Evolutionary conservation across 2,888 invertebrate species (phyloP).

Genomic region (Biston stratarius): DNA sequence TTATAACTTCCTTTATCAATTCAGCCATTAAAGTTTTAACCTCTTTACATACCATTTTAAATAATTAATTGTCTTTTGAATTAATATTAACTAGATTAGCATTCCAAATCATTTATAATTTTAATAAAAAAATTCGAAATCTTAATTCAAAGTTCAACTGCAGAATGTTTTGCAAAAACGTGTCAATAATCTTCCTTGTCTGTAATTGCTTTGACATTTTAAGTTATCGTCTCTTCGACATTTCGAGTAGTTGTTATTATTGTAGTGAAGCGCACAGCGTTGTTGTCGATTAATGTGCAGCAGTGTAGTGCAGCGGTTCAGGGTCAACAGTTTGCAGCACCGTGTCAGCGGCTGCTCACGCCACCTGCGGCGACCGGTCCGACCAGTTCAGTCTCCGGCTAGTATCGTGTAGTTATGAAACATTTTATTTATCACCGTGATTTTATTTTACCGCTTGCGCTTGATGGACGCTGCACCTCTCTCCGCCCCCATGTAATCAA

Average conservation of each 20-base stretch:
- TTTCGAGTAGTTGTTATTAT: conserved; percentile 40
- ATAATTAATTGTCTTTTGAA: conserved; percentile 4
- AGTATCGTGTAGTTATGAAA: conserved; percentile 70
- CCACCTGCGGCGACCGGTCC: conserved; percentile 75
- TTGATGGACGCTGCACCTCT: conserved; percentile 54
- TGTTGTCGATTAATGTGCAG: conserved; percentile 43
- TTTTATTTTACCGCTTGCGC: conserved; percentile 74
- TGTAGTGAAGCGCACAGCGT: conserved; percentile 44
- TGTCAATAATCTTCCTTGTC: conserved; percentile 40
- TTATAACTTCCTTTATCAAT: conserved; percentile 38
- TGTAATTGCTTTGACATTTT: conserved; percentile 50
- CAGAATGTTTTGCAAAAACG: conserved; percentile 32
- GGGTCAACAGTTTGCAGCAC: conserved; percentile 59
- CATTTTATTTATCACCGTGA: conserved; percentile 66
- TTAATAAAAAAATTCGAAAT: conserved; percentile 13
- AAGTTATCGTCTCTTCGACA: conserved; percentile 46
- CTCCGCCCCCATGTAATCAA: conserved; percentile 45
- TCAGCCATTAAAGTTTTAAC: conserved; percentile 12
- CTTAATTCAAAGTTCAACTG: conserved; percentile 18
- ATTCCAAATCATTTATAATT: conserved; percentile 9
- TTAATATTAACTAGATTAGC: neutral
- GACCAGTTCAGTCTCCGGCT: conserved; percentile 63
- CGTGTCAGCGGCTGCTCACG: conserved; percentile 54
- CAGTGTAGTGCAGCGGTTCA: conserved; percentile 59
- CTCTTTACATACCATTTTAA: neutral